Conservation (phyloP, 2,888 invertebrate species). For the Dynastes tityus region DNA sequence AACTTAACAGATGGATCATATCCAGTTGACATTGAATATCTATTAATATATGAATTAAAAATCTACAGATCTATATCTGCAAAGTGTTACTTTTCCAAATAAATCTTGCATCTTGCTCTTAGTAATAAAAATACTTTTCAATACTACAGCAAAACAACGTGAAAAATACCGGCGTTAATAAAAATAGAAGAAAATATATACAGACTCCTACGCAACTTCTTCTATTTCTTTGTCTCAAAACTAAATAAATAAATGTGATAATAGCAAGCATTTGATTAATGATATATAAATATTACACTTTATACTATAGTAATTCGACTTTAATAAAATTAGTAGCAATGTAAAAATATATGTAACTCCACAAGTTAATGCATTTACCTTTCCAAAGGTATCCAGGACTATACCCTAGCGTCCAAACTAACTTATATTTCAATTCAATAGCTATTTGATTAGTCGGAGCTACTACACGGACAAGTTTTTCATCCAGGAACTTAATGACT, state of each 20-base stretch:
- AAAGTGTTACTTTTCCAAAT: too few relatives aligned
- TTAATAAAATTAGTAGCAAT: too few relatives aligned
- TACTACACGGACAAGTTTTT: slow-evolving; percentile 73
- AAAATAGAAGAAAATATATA: slow-evolving; percentile 4
- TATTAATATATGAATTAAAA: not conserved
- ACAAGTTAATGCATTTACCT: slow-evolving; percentile 67
- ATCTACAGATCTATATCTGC: not conserved
- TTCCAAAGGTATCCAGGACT: slow-evolving; percentile 73
- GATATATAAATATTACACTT: not conserved
- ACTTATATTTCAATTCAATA: slow-evolving; percentile 76
- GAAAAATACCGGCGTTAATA: not conserved
- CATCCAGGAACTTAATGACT: slow-evolving; percentile 74
- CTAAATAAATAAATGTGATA: slow-evolving; percentile 8
- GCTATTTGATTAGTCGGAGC: slow-evolving; percentile 77
- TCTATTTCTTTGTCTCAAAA: not conserved
- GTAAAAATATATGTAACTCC: too few relatives aligned
- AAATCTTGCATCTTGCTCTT: too few relatives aligned
- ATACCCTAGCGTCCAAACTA: slow-evolving; percentile 77
- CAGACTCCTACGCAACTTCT: not conserved
- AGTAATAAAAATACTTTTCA: not conserved
- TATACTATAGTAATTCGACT: too few relatives aligned
- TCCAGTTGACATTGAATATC: not conserved
- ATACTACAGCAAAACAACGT: not conserved
- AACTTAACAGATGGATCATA: not conserved
- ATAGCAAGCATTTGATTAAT: not conserved